Evolutionary conservation across 1,140 invertebrate genomes (phyloP).

Genomic region (Mercenaria mercenaria): DNA sequence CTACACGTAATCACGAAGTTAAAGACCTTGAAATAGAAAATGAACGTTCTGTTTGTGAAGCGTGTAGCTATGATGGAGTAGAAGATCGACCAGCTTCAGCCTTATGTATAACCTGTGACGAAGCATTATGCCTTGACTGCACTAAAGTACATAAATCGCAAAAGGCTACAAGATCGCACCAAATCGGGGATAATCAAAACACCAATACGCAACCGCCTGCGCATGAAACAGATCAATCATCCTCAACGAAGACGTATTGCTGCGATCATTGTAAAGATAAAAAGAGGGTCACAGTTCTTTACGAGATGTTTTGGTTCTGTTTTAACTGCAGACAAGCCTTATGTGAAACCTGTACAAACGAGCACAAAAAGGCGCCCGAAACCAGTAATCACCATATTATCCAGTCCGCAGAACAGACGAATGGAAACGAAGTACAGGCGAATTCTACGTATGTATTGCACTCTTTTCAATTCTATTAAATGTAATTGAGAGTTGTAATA

Average conservation of each 20-base stretch:
- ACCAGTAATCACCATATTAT: no score
- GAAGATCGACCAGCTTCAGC: background rate
- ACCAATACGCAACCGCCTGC: background rate
- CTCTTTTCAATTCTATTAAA: no score
- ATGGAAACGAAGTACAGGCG: no score
- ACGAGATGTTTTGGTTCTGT: background rate
- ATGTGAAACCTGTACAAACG: background rate
- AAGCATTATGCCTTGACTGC: background rate
- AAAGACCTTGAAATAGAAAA: no score
- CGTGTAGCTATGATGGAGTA: background rate
- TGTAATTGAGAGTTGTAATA: no score
- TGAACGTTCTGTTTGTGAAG: background rate
- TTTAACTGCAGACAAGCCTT: background rate
- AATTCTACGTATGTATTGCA: no score
- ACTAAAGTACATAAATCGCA: background rate
- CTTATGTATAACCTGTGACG: background rate
- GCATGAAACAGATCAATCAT: background rate
- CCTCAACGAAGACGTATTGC: background rate
- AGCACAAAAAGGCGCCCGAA: background rate
- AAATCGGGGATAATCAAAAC: background rate
- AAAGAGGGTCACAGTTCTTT: background rate
- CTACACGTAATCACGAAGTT: no score
- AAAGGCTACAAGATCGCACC: background rate
- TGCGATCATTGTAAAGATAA: background rate
- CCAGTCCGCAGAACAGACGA: no score